Conservation (phyloP, 2,888 invertebrate species). For the Crioceris asparagi region DNA sequence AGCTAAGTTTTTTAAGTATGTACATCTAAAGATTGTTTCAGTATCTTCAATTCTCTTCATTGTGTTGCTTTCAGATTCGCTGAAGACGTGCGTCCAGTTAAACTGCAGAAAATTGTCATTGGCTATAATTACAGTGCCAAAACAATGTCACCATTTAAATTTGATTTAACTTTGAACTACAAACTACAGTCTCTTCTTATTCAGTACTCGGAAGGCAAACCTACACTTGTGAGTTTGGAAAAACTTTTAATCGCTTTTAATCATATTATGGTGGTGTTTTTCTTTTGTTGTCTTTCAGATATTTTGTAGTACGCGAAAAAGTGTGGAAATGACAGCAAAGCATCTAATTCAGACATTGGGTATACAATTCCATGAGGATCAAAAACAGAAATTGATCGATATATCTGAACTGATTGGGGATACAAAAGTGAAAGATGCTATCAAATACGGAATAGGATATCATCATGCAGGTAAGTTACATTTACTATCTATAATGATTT, state of each 20-base stretch:
- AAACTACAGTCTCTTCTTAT: conserved; percentile 57
- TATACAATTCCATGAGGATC: conserved; percentile 39
- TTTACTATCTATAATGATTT: background rate
- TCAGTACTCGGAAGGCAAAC: conserved; percentile 61
- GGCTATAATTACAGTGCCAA: conserved; percentile 53
- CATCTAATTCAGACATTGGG: conserved; percentile 50
- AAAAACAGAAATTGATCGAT: conserved; percentile 42
- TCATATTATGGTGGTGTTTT: no score
- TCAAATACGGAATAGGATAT: conserved; percentile 57
- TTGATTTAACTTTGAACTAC: conserved; percentile 68
- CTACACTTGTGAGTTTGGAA: conserved; percentile 47
- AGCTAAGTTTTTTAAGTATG: conserved; percentile 46
- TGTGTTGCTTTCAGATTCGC: conserved; percentile 45
- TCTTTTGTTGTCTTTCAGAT: conserved; percentile 44
- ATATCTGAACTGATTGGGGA: conserved; percentile 32
- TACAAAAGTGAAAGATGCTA: conserved; percentile 36
- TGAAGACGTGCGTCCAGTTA: conserved; percentile 63
- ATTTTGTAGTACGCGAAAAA: conserved; percentile 70
- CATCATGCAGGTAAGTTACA: conserved; percentile 64
- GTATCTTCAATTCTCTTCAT: background rate
- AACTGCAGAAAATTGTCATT: conserved; percentile 58
- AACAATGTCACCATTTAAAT: conserved; percentile 53
- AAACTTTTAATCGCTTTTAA: no score
- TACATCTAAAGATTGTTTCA: background rate
- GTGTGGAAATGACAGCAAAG: conserved; percentile 57